Percentiles rank a stretch among this genome's conserved stretches.
Evolutionary conservation across 2,888 invertebrate genomes (phyloP).

Genomic region (Elegia similella): DNA sequence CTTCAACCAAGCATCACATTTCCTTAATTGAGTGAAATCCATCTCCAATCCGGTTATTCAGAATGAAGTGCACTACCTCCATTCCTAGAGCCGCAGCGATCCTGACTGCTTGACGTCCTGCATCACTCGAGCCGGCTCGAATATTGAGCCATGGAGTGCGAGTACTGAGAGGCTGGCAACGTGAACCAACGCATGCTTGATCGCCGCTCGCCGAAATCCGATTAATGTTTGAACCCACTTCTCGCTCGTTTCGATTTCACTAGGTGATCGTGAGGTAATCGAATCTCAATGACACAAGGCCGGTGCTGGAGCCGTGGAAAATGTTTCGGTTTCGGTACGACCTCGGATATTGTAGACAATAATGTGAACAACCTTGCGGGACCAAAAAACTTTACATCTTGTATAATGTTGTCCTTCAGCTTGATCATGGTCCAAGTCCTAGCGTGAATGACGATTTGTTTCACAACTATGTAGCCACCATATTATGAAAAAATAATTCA

Average conservation of each 20-base stretch:
- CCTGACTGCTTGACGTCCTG: constrained; percentile 56
- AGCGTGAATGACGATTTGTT: too few species aligned
- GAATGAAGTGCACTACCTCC: constrained; percentile 37
- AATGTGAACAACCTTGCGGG: too few species aligned
- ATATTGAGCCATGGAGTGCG: constrained; percentile 60
- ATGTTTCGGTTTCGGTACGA: too few species aligned
- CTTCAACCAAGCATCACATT: background rate
- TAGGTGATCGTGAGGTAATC: constrained; percentile 61
- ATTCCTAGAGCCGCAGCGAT: constrained; percentile 38
- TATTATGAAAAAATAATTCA: too few species aligned
- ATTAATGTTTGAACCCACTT: constrained; percentile 68
- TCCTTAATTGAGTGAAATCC: constrained; percentile 25
- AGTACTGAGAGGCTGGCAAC: constrained; percentile 55
- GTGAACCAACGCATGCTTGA: constrained; percentile 62
- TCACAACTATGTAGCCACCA: too few species aligned
- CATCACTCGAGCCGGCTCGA: constrained; percentile 65
- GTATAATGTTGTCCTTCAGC: too few species aligned
- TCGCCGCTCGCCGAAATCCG: constrained; percentile 68
- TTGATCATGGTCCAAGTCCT: too few species aligned
- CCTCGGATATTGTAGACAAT: too few species aligned
- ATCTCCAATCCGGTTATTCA: constrained; percentile 27
- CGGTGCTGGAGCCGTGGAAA: background rate
- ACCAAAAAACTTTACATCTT: too few species aligned
- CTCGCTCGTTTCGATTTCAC: constrained; percentile 57
- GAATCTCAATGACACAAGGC: constrained; percentile 49